Evolutionary conservation across 2,113 vertebrate genomes (phyloP).

Genomic region (Tichodroma muraria): DNA sequence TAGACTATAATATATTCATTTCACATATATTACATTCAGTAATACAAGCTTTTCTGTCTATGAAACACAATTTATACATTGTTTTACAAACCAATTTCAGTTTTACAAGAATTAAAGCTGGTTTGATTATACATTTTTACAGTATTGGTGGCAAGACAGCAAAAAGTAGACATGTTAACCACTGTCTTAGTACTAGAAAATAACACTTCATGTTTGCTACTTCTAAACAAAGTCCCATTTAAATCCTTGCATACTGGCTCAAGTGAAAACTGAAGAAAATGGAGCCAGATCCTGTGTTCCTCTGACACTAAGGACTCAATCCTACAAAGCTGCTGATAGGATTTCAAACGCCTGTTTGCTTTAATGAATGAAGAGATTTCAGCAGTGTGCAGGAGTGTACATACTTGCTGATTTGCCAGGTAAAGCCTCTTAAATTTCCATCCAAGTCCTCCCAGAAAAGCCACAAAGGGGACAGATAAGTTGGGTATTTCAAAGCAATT

Average conservation of each 20-base stretch:
- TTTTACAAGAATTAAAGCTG: conserved; percentile 68
- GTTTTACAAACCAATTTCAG: conserved; percentile 65
- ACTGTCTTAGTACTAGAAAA: conserved; percentile 59
- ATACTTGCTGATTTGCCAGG: not conserved
- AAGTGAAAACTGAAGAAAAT: not conserved
- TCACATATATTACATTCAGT: conserved; percentile 75
- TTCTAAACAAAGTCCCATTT: conserved; percentile 18
- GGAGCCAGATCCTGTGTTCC: conserved; percentile 8
- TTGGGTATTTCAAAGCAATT: not conserved
- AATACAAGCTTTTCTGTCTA: conserved; percentile 66
- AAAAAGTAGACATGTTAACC: conserved; percentile 37
- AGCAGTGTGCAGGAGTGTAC: not conserved
- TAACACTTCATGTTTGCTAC: conserved; percentile 48
- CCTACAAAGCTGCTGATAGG: not conserved
- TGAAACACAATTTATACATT: conserved; percentile 69
- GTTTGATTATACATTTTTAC: conserved; percentile 69
- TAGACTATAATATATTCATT: conserved; percentile 73
- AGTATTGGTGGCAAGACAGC: conserved; percentile 52
- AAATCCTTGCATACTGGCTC: conserved; percentile 22
- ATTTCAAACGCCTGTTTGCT: not conserved
- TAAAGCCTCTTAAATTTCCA: not conserved
- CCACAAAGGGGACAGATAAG: not conserved
- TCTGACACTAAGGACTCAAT: not conserved
- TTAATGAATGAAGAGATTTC: not conserved
- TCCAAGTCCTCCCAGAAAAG: not conserved